phyloP scores from a whole-genome alignment of 2,113 vertebrate species.

The Calyptomena viridis region DNA sequence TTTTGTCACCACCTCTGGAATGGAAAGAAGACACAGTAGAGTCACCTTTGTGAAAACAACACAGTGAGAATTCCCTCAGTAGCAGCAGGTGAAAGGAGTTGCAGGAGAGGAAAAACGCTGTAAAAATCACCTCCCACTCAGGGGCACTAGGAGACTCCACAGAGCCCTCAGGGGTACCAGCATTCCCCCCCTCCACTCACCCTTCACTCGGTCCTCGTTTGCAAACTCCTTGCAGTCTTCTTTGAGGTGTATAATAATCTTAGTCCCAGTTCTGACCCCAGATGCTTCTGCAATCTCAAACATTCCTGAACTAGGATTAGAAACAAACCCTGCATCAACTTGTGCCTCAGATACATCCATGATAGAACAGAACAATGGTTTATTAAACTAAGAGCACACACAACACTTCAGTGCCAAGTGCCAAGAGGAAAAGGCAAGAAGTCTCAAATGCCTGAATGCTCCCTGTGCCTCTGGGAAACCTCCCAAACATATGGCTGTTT shows the following conservation, averaged over 20 bases:
- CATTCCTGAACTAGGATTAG: constrained; percentile 82
- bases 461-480: not conserved
- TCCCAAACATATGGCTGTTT: not conserved
- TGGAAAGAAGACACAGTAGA: not conserved
- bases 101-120: not conserved
- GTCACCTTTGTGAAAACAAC: not conserved
- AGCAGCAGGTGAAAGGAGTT: not conserved
- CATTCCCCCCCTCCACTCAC: constrained; percentile 61
- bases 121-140: not conserved
- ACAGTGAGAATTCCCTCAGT: not conserved
- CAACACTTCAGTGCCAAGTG: not conserved
- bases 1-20: constrained; percentile 91
- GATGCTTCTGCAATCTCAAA: constrained; percentile 92
- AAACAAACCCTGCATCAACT: not conserved
- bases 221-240: constrained; percentile 92
- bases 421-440: not conserved
- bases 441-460: not conserved
- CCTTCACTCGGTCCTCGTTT: constrained; percentile 87
- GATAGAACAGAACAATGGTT: not conserved
- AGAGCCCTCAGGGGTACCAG: not conserved
- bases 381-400: not conserved
- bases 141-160: accelerated
- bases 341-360: not conserved
- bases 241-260: constrained; percentile 92
- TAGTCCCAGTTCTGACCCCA: constrained; percentile 90